Percentiles rank a stretch among this genome's conserved stretches.
Evolutionary conservation across 2,113 vertebrate genomes (phyloP).

Genomic region (Sarotherodon lohbergeri): DNA sequence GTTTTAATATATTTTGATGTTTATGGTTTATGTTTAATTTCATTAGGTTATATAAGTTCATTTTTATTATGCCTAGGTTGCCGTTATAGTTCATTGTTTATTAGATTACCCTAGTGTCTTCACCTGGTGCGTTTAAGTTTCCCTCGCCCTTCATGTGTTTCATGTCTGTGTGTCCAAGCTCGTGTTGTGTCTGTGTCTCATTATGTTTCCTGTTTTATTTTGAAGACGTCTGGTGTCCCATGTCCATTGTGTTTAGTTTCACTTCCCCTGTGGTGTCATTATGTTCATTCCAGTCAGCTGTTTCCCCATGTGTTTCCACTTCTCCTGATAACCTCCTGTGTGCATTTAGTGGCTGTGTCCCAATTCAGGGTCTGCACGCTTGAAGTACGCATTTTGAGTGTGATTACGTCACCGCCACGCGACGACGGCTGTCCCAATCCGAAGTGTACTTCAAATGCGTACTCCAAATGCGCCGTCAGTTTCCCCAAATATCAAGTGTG

Average conservation of each 20-base stretch:
- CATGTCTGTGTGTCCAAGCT: neutral
- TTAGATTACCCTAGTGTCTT: neutral
- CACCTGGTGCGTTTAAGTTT: neutral
- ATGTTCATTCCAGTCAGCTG: neutral
- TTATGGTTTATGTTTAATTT: neutral
- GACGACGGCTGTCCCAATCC: too few relatives aligned
- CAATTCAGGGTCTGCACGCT: too few relatives aligned
- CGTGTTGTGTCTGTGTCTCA: neutral
- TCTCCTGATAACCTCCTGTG: neutral
- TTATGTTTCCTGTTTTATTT: neutral
- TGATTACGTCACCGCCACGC: too few relatives aligned
- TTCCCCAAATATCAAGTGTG: too few relatives aligned
- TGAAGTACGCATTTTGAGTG: too few relatives aligned
- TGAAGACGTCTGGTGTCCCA: neutral
- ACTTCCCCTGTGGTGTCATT: neutral
- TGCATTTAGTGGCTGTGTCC: neutral
- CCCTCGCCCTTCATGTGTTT: neutral
- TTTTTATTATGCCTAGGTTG: neutral
- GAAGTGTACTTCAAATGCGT: too few relatives aligned
- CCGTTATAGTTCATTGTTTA: neutral
- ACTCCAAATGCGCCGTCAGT: too few relatives aligned
- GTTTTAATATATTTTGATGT: neutral
- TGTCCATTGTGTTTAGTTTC: neutral
- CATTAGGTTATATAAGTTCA: neutral
- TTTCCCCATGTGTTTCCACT: neutral